Evolutionary conservation across 2,888 invertebrate species (phyloP), one percentile per base, ranked within the genome.

Genomic region (Tuta absoluta): DNA sequence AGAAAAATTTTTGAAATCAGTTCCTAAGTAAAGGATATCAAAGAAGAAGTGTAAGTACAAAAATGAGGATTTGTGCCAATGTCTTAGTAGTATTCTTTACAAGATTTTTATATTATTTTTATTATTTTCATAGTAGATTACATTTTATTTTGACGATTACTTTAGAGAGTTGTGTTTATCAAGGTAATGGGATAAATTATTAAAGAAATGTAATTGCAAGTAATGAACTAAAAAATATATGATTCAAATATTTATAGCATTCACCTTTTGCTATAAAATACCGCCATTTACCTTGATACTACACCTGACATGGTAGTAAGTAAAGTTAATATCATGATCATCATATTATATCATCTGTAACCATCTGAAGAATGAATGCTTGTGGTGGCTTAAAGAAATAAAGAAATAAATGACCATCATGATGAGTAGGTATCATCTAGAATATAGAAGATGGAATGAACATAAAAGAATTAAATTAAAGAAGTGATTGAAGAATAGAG

Each of bases 11-110:
- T 53, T 14, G 12, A 56, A n/a, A 56, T 33, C 56, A 56, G 65
- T 65, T 65, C 59, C 63, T 65, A 65, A 51, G n/a, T 17, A 60
- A 63, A 62, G 57, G 56, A 57, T 61, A 61, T 61, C 61, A 61
- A 65, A 62, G 62, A 65, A 57, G 17, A 48, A 61, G 48, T 48
- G 61, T 61, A 61, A 66, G 66, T 66, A 66, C 66, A 66, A 66
- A 66, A 60, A 63, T 53, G 28, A 66, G 33, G 51, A 59, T 62
- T 33, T 60, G 66, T 66, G 66, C 66, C 66, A 66, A 66, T 49
- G 14, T 49, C n/a, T 51, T 59, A 38, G 17, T 37, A 62, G 48
- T 62, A 49, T 59, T 62, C 17, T 51, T 61, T 49, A 61, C n/a
- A 56, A 41, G 23, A 60, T 45, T 45, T 33, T 37, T 23, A n/a